Percentiles rank a stretch among this genome's conserved stretches.
Conservation (phyloP, 2,113 vertebrate species). For the Ginglymostoma cirratum region DNA sequence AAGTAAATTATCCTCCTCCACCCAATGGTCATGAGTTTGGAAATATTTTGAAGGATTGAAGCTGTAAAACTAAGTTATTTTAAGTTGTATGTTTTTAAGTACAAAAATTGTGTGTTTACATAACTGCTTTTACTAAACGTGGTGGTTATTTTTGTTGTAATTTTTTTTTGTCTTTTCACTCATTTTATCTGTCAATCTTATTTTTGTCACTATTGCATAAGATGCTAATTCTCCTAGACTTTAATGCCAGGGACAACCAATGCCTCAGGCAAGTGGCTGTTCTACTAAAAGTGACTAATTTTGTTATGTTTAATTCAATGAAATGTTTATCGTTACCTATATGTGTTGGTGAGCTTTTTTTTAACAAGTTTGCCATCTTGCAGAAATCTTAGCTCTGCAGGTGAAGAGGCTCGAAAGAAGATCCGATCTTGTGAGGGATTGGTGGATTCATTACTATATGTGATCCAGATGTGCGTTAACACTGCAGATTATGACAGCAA, state of each 20-base stretch:
- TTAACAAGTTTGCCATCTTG: neutral
- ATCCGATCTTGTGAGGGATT: constrained; percentile 90
- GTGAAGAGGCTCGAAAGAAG: constrained; percentile 91
- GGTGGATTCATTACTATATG: constrained; percentile 85
- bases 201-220: neutral
- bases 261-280: neutral
- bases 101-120: neutral
- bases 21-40: neutral
- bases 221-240: neutral
- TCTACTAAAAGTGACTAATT: neutral
- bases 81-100: neutral
- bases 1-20: neutral
- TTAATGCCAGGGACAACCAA: neutral
- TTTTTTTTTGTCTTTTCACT: neutral
- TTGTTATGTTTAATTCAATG: neutral
- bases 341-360: neutral
- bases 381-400: constrained; percentile 92
- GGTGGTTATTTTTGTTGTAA: neutral
- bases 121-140: neutral
- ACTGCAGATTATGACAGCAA: constrained; percentile 97
- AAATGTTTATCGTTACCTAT: neutral
- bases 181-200: neutral
- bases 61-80: neutral
- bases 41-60: neutral
- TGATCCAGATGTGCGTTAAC: constrained; percentile 97